Conservation (phyloP, 1,140 invertebrate species). For the Cotesia chilonis region DNA sequence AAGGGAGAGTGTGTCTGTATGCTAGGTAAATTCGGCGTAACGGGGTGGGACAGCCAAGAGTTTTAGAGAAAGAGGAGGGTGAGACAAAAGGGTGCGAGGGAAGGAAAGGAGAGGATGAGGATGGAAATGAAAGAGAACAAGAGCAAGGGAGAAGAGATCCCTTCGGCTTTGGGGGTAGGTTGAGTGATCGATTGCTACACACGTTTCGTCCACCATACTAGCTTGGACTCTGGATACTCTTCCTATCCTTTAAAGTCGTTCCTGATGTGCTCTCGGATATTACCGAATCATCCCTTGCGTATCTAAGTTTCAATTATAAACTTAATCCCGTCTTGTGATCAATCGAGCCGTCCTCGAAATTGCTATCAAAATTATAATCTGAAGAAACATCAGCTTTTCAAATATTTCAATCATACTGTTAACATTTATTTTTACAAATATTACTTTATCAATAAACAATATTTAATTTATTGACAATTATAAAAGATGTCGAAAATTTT, state of each 20-base stretch:
- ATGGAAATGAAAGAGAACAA: conserved; percentile 39
- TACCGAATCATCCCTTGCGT: conserved; percentile 24
- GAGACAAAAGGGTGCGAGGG: conserved; percentile 4
- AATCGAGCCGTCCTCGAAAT: conserved; percentile 25
- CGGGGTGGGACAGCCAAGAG: background rate
- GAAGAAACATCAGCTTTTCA: background rate
- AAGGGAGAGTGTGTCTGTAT: conserved; percentile 21
- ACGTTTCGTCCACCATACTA: conserved; percentile 45
- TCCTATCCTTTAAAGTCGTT: conserved; percentile 9
- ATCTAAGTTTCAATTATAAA: conserved; percentile 37
- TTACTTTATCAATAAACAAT: too few relatives aligned
- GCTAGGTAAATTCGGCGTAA: conserved; percentile 30
- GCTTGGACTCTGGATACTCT: conserved; percentile 27
- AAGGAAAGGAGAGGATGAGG: conserved; percentile 16
- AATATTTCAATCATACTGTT: too few relatives aligned
- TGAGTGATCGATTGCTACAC: conserved; percentile 55
- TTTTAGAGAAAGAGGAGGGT: conserved; percentile 12
- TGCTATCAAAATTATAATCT: conserved; percentile 19
- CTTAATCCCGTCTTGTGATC: conserved; percentile 35
- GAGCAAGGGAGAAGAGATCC: conserved; percentile 42
- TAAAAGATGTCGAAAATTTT: too few relatives aligned
- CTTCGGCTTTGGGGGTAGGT: conserved; percentile 48
- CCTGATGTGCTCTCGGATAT: conserved; percentile 28
- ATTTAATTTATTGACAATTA: too few relatives aligned
- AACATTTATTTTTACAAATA: too few relatives aligned